Conservation (phyloP, 2,797 vertebrate genomes). For the Propithecus deckenii region DNA sequence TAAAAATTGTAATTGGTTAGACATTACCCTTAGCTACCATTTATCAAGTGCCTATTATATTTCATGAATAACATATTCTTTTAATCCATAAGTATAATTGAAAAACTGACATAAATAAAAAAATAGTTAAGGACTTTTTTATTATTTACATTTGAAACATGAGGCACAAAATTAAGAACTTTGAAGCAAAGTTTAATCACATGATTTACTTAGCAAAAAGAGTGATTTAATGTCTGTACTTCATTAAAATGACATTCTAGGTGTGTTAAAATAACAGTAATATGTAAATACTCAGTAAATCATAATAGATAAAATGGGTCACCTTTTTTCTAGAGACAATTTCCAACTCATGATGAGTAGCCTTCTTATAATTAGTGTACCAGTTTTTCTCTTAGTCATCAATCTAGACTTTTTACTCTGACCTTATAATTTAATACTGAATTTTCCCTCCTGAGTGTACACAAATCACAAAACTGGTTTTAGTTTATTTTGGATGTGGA, state of each 20-base stretch:
- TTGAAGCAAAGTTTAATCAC: background rate
- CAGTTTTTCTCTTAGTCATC: background rate
- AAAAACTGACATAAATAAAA: background rate
- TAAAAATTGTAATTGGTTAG: conserved; percentile 3
- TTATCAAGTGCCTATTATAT: background rate
- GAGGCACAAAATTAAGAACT: background rate
- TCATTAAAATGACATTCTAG: background rate
- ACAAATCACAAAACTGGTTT: background rate
- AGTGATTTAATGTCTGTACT: background rate
- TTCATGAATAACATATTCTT: background rate
- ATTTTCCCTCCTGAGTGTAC: background rate
- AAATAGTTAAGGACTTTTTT: background rate
- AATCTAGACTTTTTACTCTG: background rate
- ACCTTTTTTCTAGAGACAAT: background rate
- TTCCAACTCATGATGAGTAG: background rate
- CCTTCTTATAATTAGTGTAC: background rate
- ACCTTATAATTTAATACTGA: background rate
- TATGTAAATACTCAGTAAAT: background rate
- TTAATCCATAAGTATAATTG: background rate
- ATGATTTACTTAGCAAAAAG: background rate
- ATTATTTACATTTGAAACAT: background rate
- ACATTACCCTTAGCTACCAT: background rate
- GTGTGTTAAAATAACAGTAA: background rate
- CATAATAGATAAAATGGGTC: background rate
- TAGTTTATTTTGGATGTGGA: background rate